Percentiles rank a stretch among this genome's conserved stretches.
phyloP scores from a whole-genome alignment of 2,113 vertebrate species.

The Vanacampus margaritifer region DNA sequence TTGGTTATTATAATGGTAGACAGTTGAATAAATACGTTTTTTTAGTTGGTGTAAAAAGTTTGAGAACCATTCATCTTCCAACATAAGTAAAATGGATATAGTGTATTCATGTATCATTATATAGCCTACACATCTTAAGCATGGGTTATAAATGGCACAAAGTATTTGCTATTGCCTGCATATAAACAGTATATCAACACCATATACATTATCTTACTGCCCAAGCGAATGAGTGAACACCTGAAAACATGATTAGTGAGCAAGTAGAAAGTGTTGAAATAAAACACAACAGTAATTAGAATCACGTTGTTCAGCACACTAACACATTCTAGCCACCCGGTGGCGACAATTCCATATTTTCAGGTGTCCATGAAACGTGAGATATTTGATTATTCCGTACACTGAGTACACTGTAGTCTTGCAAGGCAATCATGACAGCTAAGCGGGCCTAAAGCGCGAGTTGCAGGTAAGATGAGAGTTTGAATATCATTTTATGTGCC shows the following conservation, averaged over 20 bases:
- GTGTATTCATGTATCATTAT: not conserved
- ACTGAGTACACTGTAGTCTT: slow-evolving; percentile 51
- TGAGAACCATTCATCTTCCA: no score
- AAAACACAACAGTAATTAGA: not conserved
- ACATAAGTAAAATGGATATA: not conserved
- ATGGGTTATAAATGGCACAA: not conserved
- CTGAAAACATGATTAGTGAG: no score
- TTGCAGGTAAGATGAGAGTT: slow-evolving; percentile 50
- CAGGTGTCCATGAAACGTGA: not conserved
- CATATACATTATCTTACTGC: no score
- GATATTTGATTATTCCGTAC: slow-evolving; percentile 57
- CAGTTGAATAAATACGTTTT: no score
- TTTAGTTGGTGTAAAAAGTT: no score
- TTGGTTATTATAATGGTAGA: not conserved
- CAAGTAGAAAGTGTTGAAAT: not conserved
- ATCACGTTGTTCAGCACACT: not conserved
- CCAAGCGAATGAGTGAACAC: no score
- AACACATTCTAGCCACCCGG: slow-evolving; percentile 29
- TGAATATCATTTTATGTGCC: no score
- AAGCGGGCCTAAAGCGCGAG: slow-evolving; percentile 42
- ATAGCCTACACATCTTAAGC: no score
- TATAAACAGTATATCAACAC: no score
- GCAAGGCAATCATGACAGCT: slow-evolving; percentile 61
- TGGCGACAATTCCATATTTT: slow-evolving; percentile 50
- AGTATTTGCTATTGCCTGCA: not conserved